Evolutionary conservation across 2,113 vertebrate genomes (phyloP).

Genomic region (Halichoerus grypus): DNA sequence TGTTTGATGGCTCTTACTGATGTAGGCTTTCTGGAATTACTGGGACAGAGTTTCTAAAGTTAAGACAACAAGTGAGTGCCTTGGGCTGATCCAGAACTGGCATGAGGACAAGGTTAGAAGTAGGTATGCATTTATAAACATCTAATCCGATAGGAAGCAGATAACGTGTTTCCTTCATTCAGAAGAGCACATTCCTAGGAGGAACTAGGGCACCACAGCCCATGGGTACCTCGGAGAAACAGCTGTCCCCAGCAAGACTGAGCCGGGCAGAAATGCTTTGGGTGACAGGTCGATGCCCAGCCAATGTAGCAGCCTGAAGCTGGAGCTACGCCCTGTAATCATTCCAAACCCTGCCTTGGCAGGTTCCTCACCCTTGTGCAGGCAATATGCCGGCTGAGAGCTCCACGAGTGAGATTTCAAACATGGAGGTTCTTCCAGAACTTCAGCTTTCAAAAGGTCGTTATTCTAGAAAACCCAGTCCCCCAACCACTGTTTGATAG

Average conservation of each 20-base stretch:
- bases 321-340: neutral
- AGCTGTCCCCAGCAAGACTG: constrained; percentile 18
- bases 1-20: constrained; percentile 60
- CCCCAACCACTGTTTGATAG: neutral
- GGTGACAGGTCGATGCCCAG: neutral
- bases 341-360: neutral
- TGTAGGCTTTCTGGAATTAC: constrained; percentile 65
- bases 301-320: neutral
- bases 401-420: neutral
- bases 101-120: constrained; percentile 56
- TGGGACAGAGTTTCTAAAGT: constrained; percentile 32
- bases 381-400: neutral
- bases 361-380: constrained; percentile 8
- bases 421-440: neutral
- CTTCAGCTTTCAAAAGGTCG: constrained; percentile 29
- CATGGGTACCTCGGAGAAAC: constrained; percentile 28
- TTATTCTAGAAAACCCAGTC: constrained; percentile 18
- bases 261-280: constrained; percentile 38
- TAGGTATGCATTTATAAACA: constrained; percentile 78
- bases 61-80: constrained; percentile 67
- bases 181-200: constrained; percentile 76
- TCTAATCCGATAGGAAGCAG: constrained; percentile 74
- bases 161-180: constrained; percentile 75
- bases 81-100: constrained; percentile 61
- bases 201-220: constrained; percentile 36